Evolutionary conservation across 2,888 invertebrate genomes (phyloP).

Genomic region (Rhingia rostrata): DNA sequence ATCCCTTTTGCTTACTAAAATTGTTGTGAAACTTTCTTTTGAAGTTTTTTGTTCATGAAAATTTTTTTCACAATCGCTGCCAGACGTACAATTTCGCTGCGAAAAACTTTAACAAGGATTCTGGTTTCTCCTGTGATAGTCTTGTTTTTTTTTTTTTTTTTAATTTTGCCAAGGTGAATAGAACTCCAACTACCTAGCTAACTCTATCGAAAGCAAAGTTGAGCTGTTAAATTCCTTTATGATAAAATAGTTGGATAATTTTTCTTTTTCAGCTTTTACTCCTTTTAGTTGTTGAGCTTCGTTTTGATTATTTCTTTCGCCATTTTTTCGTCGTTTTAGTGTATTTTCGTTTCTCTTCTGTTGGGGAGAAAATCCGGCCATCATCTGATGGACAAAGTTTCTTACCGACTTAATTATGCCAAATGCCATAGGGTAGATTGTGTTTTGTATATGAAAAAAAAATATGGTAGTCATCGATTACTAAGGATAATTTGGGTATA

Average conservation of each 20-base stretch:
- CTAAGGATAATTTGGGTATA: too few relatives aligned
- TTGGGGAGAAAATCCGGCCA: slow-evolving; percentile 1
- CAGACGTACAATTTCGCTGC: slow-evolving; percentile 43
- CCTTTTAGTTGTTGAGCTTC: slow-evolving; percentile 22
- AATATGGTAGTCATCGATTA: too few relatives aligned
- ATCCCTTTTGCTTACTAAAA: slow-evolving; percentile 67
- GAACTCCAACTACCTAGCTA: slow-evolving; percentile 18
- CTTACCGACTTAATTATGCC: slow-evolving; percentile 31
- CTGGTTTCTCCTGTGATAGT: slow-evolving; percentile 4
- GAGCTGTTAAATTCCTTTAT: slow-evolving; percentile 68
- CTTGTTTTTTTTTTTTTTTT: not conserved
- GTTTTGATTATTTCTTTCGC: slow-evolving; percentile 13
- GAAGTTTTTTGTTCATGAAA: slow-evolving; percentile 32
- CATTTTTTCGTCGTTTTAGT: slow-evolving; percentile 15
- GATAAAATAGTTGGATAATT: slow-evolving; percentile 55
- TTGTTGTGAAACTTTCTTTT: slow-evolving; percentile 63
- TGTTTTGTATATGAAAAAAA: not conserved
- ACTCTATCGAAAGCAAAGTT: slow-evolving; percentile 52
- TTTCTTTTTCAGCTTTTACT: slow-evolving; percentile 15
- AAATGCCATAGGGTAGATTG: slow-evolving; percentile 21
- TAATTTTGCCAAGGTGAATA: slow-evolving; percentile 44
- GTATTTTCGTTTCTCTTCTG: not conserved
- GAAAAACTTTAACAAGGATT: slow-evolving; percentile 52
- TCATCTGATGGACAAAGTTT: slow-evolving; percentile 50
- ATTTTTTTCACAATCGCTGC: slow-evolving; percentile 20